A percentile compares a stretch with the other conserved stretches of the same genome.
Evolutionary conservation across 2,888 invertebrate genomes (phyloP).

Genomic region (Phania funesta): DNA sequence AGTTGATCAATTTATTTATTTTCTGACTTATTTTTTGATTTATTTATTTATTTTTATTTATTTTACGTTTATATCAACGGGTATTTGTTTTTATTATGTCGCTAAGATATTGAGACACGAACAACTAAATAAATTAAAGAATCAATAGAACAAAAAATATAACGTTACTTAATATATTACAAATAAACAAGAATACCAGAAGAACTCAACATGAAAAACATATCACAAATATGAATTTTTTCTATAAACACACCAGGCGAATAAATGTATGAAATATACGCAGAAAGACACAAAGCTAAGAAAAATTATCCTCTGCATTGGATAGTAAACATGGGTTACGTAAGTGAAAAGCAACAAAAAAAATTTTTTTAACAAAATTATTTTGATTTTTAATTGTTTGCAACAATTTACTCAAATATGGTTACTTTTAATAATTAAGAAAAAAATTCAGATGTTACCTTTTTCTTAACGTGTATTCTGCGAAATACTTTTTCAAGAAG

Average conservation of each 20-base stretch:
- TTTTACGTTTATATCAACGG: conserved; percentile 67
- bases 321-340: too few species aligned
- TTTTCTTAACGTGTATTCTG: too few species aligned
- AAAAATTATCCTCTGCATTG: too few species aligned
- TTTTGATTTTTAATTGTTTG: too few species aligned
- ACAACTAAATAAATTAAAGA: conserved; percentile 49
- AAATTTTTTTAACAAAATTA: too few species aligned
- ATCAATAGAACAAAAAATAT: conserved; percentile 13
- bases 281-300: background rate
- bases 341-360: too few species aligned
- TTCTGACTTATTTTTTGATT: background rate
- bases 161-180: conserved; percentile 52
- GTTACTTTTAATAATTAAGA: too few species aligned
- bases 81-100: conserved; percentile 65
- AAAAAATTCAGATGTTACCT: too few species aligned
- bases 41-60: conserved; percentile 39
- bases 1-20: conserved; percentile 60
- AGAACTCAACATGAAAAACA: background rate
- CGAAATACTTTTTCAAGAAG: too few species aligned
- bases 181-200: conserved; percentile 24
- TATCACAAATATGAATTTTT: conserved; percentile 21
- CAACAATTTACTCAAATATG: too few species aligned
- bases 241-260: conserved; percentile 5
- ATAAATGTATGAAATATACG: background rate
- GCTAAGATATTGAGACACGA: conserved; percentile 66